A percentile compares a stretch with the other conserved stretches of the same genome.
phyloP scores from a whole-genome alignment of 2,888 invertebrate genomes.

The Acanthoscelides obtectus region DNA sequence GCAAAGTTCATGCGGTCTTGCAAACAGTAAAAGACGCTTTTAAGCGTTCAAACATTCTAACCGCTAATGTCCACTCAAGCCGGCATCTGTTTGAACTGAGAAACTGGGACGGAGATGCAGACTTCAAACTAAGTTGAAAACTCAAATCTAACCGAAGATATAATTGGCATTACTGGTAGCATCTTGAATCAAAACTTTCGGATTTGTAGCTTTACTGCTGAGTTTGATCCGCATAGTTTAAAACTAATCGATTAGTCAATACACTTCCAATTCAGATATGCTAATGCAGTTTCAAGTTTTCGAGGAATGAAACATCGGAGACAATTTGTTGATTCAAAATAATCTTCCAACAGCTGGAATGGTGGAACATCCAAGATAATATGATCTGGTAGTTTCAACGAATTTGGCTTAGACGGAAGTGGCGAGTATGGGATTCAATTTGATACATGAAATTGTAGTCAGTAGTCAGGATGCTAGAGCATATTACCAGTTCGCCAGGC shows the following conservation, averaged over 20 bases:
- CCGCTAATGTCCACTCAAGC: neutral
- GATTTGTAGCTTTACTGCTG: neutral
- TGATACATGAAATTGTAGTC: no score
- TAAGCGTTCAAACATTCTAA: neutral
- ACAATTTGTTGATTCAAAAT: no score
- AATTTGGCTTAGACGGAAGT: no score
- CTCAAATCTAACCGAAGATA: neutral
- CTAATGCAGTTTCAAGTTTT: neutral
- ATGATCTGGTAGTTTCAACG: no score
- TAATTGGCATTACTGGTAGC: neutral
- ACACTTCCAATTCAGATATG: neutral
- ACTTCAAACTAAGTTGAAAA: neutral
- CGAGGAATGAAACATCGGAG: neutral
- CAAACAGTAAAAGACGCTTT: neutral
- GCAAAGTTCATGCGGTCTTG: neutral
- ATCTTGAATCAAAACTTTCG: neutral
- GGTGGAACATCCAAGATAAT: no score
- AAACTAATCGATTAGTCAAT: neutral
- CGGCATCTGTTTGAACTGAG: neutral
- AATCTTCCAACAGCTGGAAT: no score
- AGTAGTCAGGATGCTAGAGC: no score
- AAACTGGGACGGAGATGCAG: neutral
- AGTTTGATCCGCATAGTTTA: neutral
- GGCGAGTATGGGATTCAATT: no score
- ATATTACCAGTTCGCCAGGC: no score